Evolutionary conservation across 2,888 invertebrate species (phyloP), one percentile per base, ranked within the genome.

Genomic region (Athrips mouffetella): DNA sequence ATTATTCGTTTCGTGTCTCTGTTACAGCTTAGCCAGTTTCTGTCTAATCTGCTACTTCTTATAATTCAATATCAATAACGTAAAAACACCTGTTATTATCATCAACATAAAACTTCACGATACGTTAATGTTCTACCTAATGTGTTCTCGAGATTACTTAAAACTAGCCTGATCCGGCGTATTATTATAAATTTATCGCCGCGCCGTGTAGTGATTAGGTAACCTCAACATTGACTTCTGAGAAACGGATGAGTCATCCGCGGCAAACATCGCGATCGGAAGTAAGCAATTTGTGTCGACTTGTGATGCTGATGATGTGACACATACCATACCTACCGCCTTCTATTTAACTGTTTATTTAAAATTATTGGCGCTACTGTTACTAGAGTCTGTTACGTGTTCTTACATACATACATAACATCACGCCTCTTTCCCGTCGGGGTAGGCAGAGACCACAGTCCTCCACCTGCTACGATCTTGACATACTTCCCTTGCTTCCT

Each of bases 221-320:
- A 69, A 69, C 65, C 63, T 60, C 52, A 51, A 57, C 61, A 59
- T 55, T 55, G 53, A 55, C 51, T 74, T 73, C 71, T 63, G 56
- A 71, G 76, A 75, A 76, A 52, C 56, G 47, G 23, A 56, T 80
- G 77, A 78, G 53, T 79, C 79, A 80, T 66, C 59, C 54, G 31
- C 50, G 57, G 59, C 60, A 57, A 37, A 63, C 56, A 58, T 61
- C 50, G 54, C 45, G 53, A 57, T 61, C 70, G 70, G 73, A 76
- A 76, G 73, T 73, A 67, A 72, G 63, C 67, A 63, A 58, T 66
- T 65, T 66, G 65, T 60, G 52, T 57, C 44, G 48, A 60, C 58
- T 60, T 53, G 47, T 55, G 60, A 59, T 59, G 33, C n/a, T 56
- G 59, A 59, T 58, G 30, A 47, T 35, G 20, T 51, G 48, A 46